Percentiles rank a stretch among this genome's conserved stretches.
phyloP scores from a whole-genome alignment of 2,888 invertebrate species.

The Idaea aversata region DNA sequence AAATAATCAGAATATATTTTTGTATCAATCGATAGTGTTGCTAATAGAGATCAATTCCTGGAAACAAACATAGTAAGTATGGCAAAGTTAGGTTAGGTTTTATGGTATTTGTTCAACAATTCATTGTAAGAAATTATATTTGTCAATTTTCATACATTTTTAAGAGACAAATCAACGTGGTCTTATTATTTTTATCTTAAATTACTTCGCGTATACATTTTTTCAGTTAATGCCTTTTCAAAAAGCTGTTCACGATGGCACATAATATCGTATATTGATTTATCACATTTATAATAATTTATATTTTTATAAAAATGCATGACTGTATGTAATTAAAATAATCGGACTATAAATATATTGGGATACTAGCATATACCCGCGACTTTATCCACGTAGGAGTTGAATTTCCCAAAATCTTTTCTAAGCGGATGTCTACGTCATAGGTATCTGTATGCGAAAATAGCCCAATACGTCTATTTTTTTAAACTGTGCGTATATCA shows the following conservation, averaged over 20 bases:
- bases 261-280: conserved; percentile 1
- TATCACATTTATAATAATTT: conserved; percentile 17
- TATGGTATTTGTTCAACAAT: too few relatives aligned
- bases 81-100: conserved; percentile 10
- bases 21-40: too few relatives aligned
- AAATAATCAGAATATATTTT: too few relatives aligned
- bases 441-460: too few relatives aligned
- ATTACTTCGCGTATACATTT: not conserved
- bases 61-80: conserved; percentile 7
- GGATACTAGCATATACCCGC: conserved; percentile 12
- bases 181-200: not conserved
- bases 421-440: too few relatives aligned
- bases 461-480: too few relatives aligned
- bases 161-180: not conserved
- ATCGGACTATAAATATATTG: conserved; percentile 1
- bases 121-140: too few relatives aligned
- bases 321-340: conserved; percentile 6
- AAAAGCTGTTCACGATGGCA: conserved; percentile 15
- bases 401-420: too few relatives aligned
- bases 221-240: not conserved
- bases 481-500: too few relatives aligned
- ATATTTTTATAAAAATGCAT: conserved; percentile 9
- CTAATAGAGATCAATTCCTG: too few relatives aligned
- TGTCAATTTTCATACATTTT: not conserved
- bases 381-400: too few relatives aligned